Conservation (phyloP, 2,888 invertebrate genomes). For the Caenorhabditis zanzibari region DNA sequence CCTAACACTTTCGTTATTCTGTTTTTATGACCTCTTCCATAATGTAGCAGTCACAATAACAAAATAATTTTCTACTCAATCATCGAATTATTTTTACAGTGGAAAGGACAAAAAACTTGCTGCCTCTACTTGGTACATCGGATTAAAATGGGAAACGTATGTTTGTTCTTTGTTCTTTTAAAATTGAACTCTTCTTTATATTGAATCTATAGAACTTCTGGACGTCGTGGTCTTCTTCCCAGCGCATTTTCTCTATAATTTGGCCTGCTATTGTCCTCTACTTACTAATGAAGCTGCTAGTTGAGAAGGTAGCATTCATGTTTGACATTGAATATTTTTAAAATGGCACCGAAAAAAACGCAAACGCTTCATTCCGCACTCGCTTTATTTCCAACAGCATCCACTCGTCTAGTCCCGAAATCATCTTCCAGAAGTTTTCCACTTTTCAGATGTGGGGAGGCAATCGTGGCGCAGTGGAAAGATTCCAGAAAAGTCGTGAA, state of each 20-base stretch:
- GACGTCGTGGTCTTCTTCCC: conserved; percentile 34
- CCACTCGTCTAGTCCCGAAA: too few relatives aligned
- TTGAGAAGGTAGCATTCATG: conserved; percentile 56
- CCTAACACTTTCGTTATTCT: background rate
- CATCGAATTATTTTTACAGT: conserved; percentile 1
- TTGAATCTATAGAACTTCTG: conserved; percentile 20
- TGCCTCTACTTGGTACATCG: background rate
- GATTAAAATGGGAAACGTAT: conserved; percentile 36
- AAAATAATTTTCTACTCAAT: background rate
- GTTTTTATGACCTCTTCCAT: background rate
- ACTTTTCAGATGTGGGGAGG: conserved; percentile 69
- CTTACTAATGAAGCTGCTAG: conserved; percentile 50
- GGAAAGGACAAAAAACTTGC: background rate
- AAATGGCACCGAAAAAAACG: too few relatives aligned
- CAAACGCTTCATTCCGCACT: too few relatives aligned
- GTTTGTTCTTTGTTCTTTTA: background rate
- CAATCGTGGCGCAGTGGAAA: conserved; percentile 58
- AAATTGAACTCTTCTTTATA: background rate
- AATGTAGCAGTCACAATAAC: background rate
- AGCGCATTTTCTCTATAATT: conserved; percentile 47
- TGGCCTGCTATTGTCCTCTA: conserved; percentile 46
- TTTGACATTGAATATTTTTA: background rate
- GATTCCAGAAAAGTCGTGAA: conserved; percentile 44
- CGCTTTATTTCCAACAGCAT: too few relatives aligned
- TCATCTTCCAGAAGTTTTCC: background rate